Conservation (phyloP, 2,797 vertebrate species). For the Fratercula arctica region DNA sequence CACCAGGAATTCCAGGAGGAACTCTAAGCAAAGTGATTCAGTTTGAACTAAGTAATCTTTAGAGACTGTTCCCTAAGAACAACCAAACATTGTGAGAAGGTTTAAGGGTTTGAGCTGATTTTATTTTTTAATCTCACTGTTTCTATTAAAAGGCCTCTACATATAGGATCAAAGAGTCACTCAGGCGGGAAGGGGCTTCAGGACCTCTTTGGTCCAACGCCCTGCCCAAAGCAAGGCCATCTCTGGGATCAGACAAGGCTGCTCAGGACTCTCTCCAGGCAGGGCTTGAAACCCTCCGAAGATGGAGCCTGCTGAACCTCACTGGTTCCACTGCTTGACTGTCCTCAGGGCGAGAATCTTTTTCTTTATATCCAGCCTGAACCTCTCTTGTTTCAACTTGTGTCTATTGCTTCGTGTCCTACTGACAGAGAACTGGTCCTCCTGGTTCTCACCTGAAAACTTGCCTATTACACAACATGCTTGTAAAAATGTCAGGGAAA, state of each 20-base stretch:
- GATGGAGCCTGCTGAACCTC: neutral
- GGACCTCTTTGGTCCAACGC: neutral
- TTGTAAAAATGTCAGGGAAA: neutral
- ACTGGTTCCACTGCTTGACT: neutral
- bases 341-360: neutral
- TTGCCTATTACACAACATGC: neutral
- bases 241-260: neutral
- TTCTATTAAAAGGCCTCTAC: neutral
- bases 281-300: neutral
- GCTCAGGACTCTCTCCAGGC: neutral
- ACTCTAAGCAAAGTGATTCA: neutral
- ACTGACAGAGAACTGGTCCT: neutral
- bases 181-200: neutral
- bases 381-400: neutral
- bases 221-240: neutral
- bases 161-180: neutral
- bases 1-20: neutral
- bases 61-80: neutral
- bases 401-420: neutral
- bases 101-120: neutral
- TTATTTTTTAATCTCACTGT: neutral
- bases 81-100: neutral
- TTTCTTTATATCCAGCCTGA: neutral
- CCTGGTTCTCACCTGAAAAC: neutral
- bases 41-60: neutral